Evolutionary conservation across 2,113 vertebrate species (phyloP).

Genomic region (Chamaetylas fuelleborni): DNA sequence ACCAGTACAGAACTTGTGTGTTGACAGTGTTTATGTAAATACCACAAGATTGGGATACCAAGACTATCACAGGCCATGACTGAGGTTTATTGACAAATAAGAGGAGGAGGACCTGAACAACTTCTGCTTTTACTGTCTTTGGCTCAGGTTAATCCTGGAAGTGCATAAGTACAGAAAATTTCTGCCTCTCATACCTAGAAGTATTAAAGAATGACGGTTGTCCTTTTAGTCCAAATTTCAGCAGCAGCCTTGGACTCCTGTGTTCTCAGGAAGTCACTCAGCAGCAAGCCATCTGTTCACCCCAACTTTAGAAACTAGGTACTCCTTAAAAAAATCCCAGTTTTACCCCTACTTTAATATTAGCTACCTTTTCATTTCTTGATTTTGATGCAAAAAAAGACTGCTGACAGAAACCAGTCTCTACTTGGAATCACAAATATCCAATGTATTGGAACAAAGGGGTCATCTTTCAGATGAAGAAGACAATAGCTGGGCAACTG

Average conservation of each 20-base stretch:
- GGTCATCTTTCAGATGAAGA: not conserved
- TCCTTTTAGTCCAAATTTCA: not conserved
- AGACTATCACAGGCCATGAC: not conserved
- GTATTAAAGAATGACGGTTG: not conserved
- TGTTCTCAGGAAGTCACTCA: not conserved
- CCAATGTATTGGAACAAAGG: not conserved
- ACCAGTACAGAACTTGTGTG: not conserved
- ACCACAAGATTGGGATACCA: not conserved
- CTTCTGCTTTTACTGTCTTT: constrained; percentile 3
- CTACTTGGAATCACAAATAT: not conserved
- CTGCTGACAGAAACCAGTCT: not conserved
- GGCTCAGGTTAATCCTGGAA: not conserved
- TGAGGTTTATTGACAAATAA: not conserved
- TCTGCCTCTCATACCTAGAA: not conserved
- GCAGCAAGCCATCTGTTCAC: not conserved
- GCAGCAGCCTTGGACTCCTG: not conserved
- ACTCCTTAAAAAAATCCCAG: not conserved
- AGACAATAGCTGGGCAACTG: not conserved
- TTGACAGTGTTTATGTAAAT: not conserved
- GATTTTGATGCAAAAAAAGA: not conserved
- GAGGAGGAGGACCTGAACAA: not conserved
- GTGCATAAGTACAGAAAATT: not conserved
- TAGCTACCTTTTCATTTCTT: not conserved
- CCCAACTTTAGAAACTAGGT: not conserved
- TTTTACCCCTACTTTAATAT: not conserved